Percentiles rank a stretch among this genome's conserved stretches.
Evolutionary conservation across 2,113 vertebrate species (phyloP).

Genomic region (Nicator chloris): DNA sequence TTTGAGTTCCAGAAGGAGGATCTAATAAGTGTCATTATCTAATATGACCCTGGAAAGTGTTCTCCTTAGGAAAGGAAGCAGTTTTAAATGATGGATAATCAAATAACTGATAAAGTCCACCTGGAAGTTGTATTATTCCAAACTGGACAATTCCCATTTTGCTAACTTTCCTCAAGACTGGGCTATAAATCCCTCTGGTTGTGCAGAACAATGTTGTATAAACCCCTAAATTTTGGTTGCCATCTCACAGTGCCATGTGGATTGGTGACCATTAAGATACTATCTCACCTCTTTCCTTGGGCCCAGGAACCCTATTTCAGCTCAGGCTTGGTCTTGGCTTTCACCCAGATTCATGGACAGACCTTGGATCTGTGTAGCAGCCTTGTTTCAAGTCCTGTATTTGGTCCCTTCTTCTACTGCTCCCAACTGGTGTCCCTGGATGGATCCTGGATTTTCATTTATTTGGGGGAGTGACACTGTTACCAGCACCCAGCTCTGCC

Average conservation of each 20-base stretch:
- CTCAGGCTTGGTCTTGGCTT: background rate
- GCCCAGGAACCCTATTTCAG: background rate
- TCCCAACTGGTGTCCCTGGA: background rate
- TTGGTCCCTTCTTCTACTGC: background rate
- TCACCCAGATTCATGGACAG: background rate
- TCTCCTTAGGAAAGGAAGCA: background rate
- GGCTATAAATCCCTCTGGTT: background rate
- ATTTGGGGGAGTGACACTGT: accelerated
- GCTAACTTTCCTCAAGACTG: background rate
- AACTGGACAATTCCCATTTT: background rate
- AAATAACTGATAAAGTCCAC: background rate
- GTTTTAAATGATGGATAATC: background rate
- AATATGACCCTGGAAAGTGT: background rate
- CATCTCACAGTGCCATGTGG: background rate
- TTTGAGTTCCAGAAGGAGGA: background rate
- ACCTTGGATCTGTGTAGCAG: background rate
- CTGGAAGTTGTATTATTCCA: background rate
- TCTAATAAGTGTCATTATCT: background rate
- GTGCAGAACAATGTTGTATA: background rate
- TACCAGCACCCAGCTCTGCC: background rate
- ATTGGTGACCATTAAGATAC: background rate
- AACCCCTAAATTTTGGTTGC: background rate
- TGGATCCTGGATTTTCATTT: background rate
- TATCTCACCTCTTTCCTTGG: background rate
- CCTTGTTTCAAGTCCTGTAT: background rate